Conservation (phyloP, 1,140 invertebrate genomes). For the Telenomus remus region DNA sequence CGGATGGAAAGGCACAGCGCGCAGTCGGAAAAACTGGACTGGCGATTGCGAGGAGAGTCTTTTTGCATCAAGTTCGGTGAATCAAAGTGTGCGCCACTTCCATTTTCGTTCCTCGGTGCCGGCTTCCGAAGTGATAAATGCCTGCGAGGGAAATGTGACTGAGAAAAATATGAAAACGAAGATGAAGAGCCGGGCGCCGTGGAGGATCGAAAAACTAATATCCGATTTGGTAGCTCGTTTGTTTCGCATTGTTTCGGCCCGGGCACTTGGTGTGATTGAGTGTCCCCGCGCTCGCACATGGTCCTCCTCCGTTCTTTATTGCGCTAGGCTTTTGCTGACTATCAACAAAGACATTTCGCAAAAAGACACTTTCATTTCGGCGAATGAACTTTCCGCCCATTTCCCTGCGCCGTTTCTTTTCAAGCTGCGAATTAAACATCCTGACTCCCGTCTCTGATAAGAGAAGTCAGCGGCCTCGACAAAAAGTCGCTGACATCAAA, state of each 20-base stretch:
- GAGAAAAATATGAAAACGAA: conserved; percentile 67
- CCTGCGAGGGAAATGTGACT: conserved; percentile 68
- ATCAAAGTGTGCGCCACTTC: conserved; percentile 55
- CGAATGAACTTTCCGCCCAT: conserved; percentile 9
- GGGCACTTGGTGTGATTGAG: conserved; percentile 71
- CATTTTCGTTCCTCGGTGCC: conserved; percentile 60
- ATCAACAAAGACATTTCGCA: conserved; percentile 32
- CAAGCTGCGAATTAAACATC: conserved; percentile 9
- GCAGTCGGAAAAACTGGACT: conserved; percentile 34
- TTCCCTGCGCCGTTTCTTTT: conserved; percentile 2
- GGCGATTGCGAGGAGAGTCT: conserved; percentile 51
- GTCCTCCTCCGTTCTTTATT: conserved; percentile 26
- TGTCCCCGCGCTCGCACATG: conserved; percentile 65
- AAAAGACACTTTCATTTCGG: conserved; percentile 21
- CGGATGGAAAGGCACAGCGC: conserved; percentile 21
- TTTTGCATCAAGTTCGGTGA: conserved; percentile 62
- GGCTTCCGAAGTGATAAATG: conserved; percentile 73
- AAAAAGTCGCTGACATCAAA: too few species aligned
- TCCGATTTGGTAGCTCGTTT: conserved; percentile 71
- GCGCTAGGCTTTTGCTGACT: conserved; percentile 19
- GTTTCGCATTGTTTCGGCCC: conserved; percentile 73
- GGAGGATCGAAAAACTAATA: conserved; percentile 74
- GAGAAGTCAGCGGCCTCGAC: neutral
- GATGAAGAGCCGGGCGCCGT: conserved; percentile 35
- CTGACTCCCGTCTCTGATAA: conserved; percentile 2